Base-by-base conservation (phyloP, 2,113 vertebrate genomes). In the Gracilinanus agilis region DNA sequence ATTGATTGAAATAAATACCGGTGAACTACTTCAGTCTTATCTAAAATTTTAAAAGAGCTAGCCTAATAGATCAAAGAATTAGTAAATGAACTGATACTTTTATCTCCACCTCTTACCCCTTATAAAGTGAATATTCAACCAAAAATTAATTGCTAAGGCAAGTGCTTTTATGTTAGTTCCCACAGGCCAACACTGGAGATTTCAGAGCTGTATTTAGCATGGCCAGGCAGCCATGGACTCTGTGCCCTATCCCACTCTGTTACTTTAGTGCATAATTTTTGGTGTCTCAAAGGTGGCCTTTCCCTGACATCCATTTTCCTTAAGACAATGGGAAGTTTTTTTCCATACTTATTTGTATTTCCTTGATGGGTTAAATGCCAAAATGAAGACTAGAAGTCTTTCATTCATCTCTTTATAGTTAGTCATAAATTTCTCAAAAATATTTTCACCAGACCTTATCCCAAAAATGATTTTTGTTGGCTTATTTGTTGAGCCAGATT, bases 81-180 rank as follows among this genome's bases (percentile, higher is more conserved):
- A 92, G 92, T 75, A 91, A 97, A 97, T 96, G 94, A 93, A 16
- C 92, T 91, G 93, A 95, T 96, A 97, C 95, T 94, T 97, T 97
- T 96, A 95, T 92, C 94, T 95, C 90, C 94, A 88, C 93, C 55
- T 25, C 91, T 92, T 49, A 61, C 29, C n/a, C 7, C 34, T 23
- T 40, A 23, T 40, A 94, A 97, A 96, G 94, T 58, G 96, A 91
- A 91, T 88, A 75, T 83, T 93, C 53, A 67, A 97, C 89, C 97
- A 92, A 97, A 97, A 97, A 95, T 98, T 98, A 96, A 93, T 97
- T 98, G 97, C 95, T 94, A 94, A 97, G 97, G 93, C 96, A 98
- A 98, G 93, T 8, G 1, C 95, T 96, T 98, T 98, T 96, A 93
- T 2, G n/a, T 95, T 97, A 98, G 97, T 98, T 96, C 97, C 97